These are phyloP conservation scores for Archivesica marissinica DNA, from an alignment of 1,140 invertebrate genomes.

Conservation along the genomic window DNA sequence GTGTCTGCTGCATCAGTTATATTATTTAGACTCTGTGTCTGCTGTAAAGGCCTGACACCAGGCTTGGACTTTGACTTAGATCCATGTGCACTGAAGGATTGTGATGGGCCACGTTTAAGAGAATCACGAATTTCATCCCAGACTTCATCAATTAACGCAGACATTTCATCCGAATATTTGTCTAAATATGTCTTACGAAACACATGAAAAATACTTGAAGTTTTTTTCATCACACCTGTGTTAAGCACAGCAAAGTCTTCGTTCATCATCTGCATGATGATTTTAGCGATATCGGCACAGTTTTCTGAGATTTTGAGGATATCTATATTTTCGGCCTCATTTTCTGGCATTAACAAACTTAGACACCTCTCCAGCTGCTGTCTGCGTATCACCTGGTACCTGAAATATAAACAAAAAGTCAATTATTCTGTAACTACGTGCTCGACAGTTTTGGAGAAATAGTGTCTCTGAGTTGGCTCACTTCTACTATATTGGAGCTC, in stretches of 20 bases:
- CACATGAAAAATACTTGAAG: constrained; percentile 70
- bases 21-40: constrained; percentile 73
- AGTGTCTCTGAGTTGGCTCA: too few relatives aligned
- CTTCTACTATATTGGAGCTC: too few relatives aligned
- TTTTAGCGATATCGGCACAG: constrained; percentile 72
- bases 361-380: constrained; percentile 78
- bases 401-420: too few relatives aligned
- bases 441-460: too few relatives aligned
- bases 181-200: constrained; percentile 81
- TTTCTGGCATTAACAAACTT: constrained; percentile 73
- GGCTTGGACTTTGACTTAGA: constrained; percentile 24
- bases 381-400: constrained; percentile 70
- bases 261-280: constrained; percentile 80
- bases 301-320: constrained; percentile 75
- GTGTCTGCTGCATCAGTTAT: background rate
- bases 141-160: constrained; percentile 78
- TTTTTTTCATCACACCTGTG: constrained; percentile 77
- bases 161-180: constrained; percentile 81
- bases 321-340: constrained; percentile 72
- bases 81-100: constrained; percentile 43
- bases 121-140: constrained; percentile 76
- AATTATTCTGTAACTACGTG: too few relatives aligned
- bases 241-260: constrained; percentile 80
- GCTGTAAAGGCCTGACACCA: constrained; percentile 24
- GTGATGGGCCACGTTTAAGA: constrained; percentile 64